Evolutionary conservation across 2,888 invertebrate genomes (phyloP), one percentile per base, ranked within the genome.

Genomic region (Acholoe squamosa): DNA sequence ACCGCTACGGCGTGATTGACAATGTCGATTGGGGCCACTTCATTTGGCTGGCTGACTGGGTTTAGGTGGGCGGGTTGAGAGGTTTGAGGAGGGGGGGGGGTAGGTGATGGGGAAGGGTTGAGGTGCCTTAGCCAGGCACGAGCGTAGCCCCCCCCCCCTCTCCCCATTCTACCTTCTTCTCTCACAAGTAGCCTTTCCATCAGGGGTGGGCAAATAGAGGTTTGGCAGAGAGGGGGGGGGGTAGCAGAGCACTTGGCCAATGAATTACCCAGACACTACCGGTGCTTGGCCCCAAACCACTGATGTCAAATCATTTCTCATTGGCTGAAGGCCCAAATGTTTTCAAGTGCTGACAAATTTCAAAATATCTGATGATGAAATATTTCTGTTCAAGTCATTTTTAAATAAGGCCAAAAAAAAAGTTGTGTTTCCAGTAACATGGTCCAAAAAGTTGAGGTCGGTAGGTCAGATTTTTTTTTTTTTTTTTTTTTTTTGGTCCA

Each of bases 21-120:
- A 71, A 28, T 71, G 71, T 71, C 71, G 71, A 71, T 71, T 71
- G 71, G 71, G 71, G 71, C 28, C 71, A 71, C 71, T 71, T 71
- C 71, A 71, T 71, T 71, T 71, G 31, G 71, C 61, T 14, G 76
- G 76, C 31, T 76, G 76, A 31, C 28, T 5, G 28, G 76, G 25
- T 0, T 28, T 19, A 31, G 25, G 31, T 71, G 71, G n/a, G 76
- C 1, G 76, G 76, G 76, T 76, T 28, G 5, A 31, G 16, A 28
- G 16, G 16, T 28, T 7, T 3, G 25, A 0, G 76, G 76, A 5
- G 25, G 76, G 76, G 25, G 25, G 76, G 31, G 76, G 76, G 25
- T 76, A 25, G 71, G 71, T 10, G 16, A 25, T 10, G 71, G 16
- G 10, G 71, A 71, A 10, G 71, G 71, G 71, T 16, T 7, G 16